Conservation (phyloP, 2,797 vertebrate genomes). For the Masticophis lateralis region DNA sequence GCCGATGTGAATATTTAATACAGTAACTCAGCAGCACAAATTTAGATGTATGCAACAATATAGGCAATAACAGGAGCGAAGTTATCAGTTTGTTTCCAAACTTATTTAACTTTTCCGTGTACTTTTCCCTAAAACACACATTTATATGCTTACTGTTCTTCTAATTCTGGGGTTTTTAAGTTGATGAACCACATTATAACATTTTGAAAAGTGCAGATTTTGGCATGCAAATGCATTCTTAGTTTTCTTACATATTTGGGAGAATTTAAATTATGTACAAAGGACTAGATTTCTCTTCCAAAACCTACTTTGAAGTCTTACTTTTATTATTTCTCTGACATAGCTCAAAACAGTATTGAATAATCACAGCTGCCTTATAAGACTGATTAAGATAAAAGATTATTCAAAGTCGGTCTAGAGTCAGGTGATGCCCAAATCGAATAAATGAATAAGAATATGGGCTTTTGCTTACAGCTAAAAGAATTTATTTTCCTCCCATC, state of each 20-base stretch:
- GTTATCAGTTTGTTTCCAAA: neutral
- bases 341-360: neutral
- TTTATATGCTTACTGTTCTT: neutral
- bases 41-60: neutral
- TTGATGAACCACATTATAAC: neutral
- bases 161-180: neutral
- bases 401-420: neutral
- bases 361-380: neutral
- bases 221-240: neutral
- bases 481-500: neutral
- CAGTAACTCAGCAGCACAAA: neutral
- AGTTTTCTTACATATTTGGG: neutral
- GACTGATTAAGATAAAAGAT: neutral
- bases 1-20: neutral
- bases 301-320: neutral
- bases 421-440: neutral
- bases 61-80: neutral
- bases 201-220: neutral
- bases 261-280: neutral
- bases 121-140: neutral
- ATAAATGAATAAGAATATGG: neutral
- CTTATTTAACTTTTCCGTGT: neutral
- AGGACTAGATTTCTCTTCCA: neutral
- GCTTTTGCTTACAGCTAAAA: neutral
- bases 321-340: neutral